These are phyloP conservation scores for Decapterus maruadsi DNA, from an alignment of 2,797 vertebrate species.

Conservation along the genomic window DNA sequence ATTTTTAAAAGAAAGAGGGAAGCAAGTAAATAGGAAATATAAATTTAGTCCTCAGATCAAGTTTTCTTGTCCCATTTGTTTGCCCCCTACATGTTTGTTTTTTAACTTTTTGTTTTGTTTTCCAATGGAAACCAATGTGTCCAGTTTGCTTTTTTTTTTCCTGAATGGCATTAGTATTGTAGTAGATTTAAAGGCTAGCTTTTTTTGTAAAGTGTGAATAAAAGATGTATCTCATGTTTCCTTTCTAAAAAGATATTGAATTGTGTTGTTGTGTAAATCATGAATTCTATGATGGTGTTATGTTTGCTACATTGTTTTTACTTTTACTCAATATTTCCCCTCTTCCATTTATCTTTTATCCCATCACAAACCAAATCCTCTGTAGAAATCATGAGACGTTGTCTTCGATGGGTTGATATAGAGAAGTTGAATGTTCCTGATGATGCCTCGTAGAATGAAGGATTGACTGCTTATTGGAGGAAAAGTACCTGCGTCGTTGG, in stretches of 20 bases:
- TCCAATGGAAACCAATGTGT: slow-evolving; percentile 89
- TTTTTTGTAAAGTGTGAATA: slow-evolving; percentile 97
- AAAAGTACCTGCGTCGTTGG: slow-evolving; percentile 32
- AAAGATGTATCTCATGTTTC: slow-evolving; percentile 96
- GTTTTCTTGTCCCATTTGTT: slow-evolving; percentile 60
- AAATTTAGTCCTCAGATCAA: slow-evolving; percentile 71
- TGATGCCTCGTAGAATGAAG: slow-evolving; percentile 50
- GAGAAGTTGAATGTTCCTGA: slow-evolving; percentile 58
- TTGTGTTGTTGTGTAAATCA: slow-evolving; percentile 94
- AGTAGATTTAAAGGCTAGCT: slow-evolving; percentile 91
- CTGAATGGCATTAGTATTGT: slow-evolving; percentile 94
- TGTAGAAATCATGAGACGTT: slow-evolving; percentile 61
- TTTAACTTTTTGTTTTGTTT: slow-evolving; percentile 74
- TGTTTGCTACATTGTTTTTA: slow-evolving; percentile 78
- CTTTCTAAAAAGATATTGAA: slow-evolving; percentile 89
- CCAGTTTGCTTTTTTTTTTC: slow-evolving; percentile 85
- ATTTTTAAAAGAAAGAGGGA: slow-evolving; percentile 75
- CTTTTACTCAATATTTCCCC: slow-evolving; percentile 29
- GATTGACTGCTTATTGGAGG: slow-evolving; percentile 13
- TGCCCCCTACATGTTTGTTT: slow-evolving; percentile 70
- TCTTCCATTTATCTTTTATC: slow-evolving; percentile 10
- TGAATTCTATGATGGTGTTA: slow-evolving; percentile 83
- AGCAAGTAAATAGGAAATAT: slow-evolving; percentile 81
- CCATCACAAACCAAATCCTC: slow-evolving; percentile 77
- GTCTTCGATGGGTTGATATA: slow-evolving; percentile 33